Percentiles rank a stretch among this genome's conserved stretches.
These are phyloP conservation scores for Hydraecia micacea DNA, from an alignment of 2,888 invertebrate species.

Conservation along the genomic window DNA sequence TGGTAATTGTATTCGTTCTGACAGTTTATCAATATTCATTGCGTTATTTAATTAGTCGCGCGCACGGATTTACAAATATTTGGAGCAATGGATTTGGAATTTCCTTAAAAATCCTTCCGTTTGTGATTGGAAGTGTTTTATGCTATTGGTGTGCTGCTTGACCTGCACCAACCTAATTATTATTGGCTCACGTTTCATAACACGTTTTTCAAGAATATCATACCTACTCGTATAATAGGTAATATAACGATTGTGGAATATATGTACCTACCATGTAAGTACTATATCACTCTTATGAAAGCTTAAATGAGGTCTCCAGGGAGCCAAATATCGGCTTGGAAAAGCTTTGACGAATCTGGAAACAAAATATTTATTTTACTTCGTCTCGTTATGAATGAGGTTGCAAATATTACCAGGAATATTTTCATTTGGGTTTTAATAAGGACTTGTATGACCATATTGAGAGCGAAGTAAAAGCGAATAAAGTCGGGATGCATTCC, in stretches of 20 bases:
- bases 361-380: not conserved
- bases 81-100: not conserved
- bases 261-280: not conserved
- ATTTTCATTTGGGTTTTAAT: slow-evolving; percentile 1
- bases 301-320: not conserved
- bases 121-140: not conserved
- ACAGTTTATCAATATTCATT: not conserved
- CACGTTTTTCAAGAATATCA: not conserved
- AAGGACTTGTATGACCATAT: not conserved
- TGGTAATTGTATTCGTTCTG: not conserved
- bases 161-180: not conserved
- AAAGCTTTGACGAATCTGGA: not conserved
- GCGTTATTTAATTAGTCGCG: not conserved
- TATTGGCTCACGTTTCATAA: not conserved
- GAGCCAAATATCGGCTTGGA: not conserved
- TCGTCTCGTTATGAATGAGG: not conserved
- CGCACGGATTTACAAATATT: not conserved
- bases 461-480: not conserved
- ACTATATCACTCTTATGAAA: not conserved
- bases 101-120: not conserved
- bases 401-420: not conserved
- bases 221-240: not conserved
- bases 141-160: not conserved
- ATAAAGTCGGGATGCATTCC: not conserved
- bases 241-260: not conserved